phyloP scores from a whole-genome alignment of 1,140 invertebrate species.

The Eupeodes corollae region DNA sequence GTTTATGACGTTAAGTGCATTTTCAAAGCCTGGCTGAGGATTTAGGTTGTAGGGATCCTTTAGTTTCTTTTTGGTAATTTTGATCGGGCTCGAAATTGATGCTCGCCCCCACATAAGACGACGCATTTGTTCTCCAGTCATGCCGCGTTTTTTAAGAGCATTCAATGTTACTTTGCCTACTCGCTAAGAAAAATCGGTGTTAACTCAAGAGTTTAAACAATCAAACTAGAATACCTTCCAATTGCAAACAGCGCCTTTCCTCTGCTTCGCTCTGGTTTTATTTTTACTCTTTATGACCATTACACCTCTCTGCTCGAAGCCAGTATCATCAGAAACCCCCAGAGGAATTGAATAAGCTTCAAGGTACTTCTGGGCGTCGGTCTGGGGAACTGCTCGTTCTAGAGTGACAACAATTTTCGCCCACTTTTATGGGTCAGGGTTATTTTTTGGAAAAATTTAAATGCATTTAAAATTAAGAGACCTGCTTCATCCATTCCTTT shows the following conservation, averaged over 20 bases:
- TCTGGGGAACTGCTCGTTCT: constrained; percentile 81
- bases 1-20: constrained; percentile 70
- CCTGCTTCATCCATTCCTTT: constrained; percentile 97
- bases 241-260: constrained; percentile 90
- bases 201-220: constrained; percentile 1
- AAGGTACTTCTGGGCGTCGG: constrained; percentile 79
- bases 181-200: constrained; percentile 47
- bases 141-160: constrained; percentile 65
- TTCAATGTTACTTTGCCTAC: constrained; percentile 79
- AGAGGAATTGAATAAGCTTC: constrained; percentile 92
- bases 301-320: constrained; percentile 76
- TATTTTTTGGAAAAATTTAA: neutral
- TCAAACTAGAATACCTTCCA: constrained; percentile 84
- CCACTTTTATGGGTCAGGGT: constrained; percentile 60
- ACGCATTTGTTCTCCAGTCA: constrained; percentile 75
- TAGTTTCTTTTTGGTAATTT: constrained; percentile 43
- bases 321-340: constrained; percentile 67
- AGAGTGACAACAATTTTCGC: constrained; percentile 95
- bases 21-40: constrained; percentile 43
- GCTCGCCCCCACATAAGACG: constrained; percentile 79
- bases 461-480: constrained; percentile 28
- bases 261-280: constrained; percentile 89
- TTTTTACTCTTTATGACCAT: constrained; percentile 97
- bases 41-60: constrained; percentile 33
- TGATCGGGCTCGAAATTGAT: constrained; percentile 74